Base-by-base conservation (phyloP, 2,797 vertebrate genomes). In the Vireo griseus region DNA sequence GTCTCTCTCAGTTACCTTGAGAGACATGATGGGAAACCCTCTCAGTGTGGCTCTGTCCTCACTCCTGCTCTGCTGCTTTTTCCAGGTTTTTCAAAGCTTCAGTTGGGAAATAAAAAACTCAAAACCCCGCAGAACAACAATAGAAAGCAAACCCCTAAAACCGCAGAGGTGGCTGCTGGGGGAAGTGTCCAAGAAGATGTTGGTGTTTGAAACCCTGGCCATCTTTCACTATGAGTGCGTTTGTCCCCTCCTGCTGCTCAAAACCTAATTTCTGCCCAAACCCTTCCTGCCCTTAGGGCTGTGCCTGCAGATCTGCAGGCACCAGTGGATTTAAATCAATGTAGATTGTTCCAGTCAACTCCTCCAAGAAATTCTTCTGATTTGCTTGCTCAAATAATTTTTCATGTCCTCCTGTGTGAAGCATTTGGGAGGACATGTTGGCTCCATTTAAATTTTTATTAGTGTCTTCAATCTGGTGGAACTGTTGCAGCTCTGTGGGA, bases 71-170 rank as follows among this genome's bases (percentile, higher is more conserved):
- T 94, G 80, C 91, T 94, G 90, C 94, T 72, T 97, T 96, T 92
- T 88, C 85, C 55, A 89, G 51, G 48, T 72, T 96, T 96, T 95
- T 91, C 84, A 85, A 90, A 88, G 92, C 78, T 90, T 88, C 42
- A 50, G 10, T 40, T 75, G 57, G n/a, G 55, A 35, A 37, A 37
- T 10, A 20, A 9, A 9, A 45, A 14, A 6, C 3, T 0, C 42
- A 11, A 66, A 71, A 42, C 7, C 26, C 35, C 42, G 22, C 14
- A 48, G 44, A 48, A 35, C 13, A 61, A 8, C 4, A 26, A 11
- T 8, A n/a, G 40, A 48, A 71, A 48, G 28, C n/a, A 76, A 59
- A 21, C 2, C 4, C 8, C 14, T 21, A 2, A 7, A 61, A 29
- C 2, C 21, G 21, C 12, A 40, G 44, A 39, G 40, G 21, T 26